A percentile compares a stretch with the other conserved stretches of the same genome.
Evolutionary conservation across 2,797 vertebrate species (phyloP).

Genomic region (Pagetopsis macropterus): DNA sequence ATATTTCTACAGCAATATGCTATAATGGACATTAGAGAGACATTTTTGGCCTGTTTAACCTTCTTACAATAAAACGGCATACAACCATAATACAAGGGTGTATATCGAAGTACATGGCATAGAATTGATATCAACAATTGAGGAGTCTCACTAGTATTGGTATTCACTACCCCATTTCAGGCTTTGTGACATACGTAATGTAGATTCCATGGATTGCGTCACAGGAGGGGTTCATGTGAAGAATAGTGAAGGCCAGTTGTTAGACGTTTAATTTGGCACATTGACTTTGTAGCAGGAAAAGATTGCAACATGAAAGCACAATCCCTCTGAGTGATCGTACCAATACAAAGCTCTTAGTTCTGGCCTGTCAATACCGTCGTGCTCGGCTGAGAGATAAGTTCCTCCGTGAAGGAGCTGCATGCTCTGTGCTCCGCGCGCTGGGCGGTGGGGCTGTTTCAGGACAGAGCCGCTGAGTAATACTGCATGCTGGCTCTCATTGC

Average conservation of each 20-base stretch:
- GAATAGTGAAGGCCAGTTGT: not conserved
- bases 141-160: too few relatives aligned
- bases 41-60: too few relatives aligned
- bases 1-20: too few relatives aligned
- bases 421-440: slow-evolving; percentile 55
- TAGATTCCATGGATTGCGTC: slow-evolving; percentile 2
- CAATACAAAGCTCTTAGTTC: slow-evolving; percentile 66
- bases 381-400: slow-evolving; percentile 74
- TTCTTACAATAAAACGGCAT: too few relatives aligned
- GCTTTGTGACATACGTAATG: too few relatives aligned
- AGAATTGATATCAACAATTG: too few relatives aligned
- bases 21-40: too few relatives aligned
- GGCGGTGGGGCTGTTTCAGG: slow-evolving; percentile 68
- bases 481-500: slow-evolving; percentile 77
- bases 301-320: slow-evolving; percentile 57
- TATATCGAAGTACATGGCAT: too few relatives aligned
- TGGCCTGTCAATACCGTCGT: slow-evolving; percentile 66
- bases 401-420: slow-evolving; percentile 60
- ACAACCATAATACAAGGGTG: too few relatives aligned
- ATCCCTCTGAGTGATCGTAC: slow-evolving; percentile 54
- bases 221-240: slow-evolving; percentile 25
- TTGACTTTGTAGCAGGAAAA: slow-evolving; percentile 48
- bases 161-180: too few relatives aligned
- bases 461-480: slow-evolving; percentile 77
- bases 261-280: slow-evolving; percentile 39